Percentiles rank a stretch among this genome's conserved stretches.
Evolutionary conservation across 2,888 invertebrate genomes (phyloP).

Genomic region (Elgonia sp.): DNA sequence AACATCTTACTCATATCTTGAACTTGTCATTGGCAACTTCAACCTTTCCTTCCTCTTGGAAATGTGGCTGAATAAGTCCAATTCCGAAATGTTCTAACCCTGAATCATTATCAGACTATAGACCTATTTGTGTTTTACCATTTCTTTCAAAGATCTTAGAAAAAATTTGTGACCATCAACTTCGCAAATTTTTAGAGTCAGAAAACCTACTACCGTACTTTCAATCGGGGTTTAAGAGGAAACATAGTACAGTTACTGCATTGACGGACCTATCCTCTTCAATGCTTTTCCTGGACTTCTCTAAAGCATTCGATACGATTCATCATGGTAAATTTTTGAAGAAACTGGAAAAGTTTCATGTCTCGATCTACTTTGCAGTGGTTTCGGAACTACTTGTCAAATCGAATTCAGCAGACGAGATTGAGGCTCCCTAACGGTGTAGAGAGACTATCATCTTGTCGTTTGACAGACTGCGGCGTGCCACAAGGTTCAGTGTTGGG

Average conservation of each 20-base stretch:
- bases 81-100: too few species aligned
- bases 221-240: slow-evolving; percentile 9
- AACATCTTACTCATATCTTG: too few species aligned
- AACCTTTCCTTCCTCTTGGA: too few species aligned
- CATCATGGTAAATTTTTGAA: not conserved
- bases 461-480: not conserved
- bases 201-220: not conserved
- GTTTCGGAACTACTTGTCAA: not conserved
- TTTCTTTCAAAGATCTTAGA: too few species aligned
- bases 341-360: not conserved
- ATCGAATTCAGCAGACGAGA: not conserved
- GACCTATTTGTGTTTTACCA: slow-evolving; percentile 1
- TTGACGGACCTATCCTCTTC: slow-evolving; percentile 13
- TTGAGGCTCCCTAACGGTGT: not conserved
- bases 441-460: not conserved
- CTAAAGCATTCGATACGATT: slow-evolving; percentile 28
- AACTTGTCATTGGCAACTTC: too few species aligned
- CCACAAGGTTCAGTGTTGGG: slow-evolving; percentile 12
- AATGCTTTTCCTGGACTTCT: slow-evolving; percentile 3
- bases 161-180: slow-evolving; percentile 5
- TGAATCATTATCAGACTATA: too few species aligned
- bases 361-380: not conserved
- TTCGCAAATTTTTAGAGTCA: not conserved
- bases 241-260: slow-evolving; percentile 2
- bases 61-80: too few species aligned